Conservation (phyloP, 2,113 vertebrate genomes). For the Glaucidium brasilianum region DNA sequence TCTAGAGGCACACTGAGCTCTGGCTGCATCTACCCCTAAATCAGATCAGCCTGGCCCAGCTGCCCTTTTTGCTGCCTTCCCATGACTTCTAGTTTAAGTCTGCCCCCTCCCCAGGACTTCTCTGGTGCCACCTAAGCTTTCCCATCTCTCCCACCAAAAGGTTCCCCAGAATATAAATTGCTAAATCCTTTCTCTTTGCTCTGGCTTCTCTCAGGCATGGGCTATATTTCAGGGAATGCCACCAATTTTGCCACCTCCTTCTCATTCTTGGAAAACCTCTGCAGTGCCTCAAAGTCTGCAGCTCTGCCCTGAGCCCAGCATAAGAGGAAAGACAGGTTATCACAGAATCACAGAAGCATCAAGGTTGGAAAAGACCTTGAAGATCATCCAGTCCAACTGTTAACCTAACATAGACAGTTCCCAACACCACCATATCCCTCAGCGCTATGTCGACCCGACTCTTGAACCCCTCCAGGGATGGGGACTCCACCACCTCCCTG, state of each 20-base stretch:
- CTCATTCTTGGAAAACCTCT: neutral
- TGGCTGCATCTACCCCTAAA: neutral
- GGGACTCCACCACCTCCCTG: too few species aligned
- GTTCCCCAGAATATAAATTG: neutral
- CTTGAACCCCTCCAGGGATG: too few species aligned
- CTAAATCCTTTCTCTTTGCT: neutral
- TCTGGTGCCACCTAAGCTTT: neutral
- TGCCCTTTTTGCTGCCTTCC: neutral
- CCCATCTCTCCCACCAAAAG: neutral
- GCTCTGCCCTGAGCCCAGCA: neutral
- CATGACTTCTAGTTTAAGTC: neutral
- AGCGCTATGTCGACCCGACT: too few species aligned
- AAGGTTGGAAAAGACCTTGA: too few species aligned
- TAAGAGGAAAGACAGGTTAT: neutral
- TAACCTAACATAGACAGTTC: too few species aligned
- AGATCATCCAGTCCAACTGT: too few species aligned
- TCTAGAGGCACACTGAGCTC: neutral
- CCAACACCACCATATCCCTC: too few species aligned
- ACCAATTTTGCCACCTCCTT: neutral
- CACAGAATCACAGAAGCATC: too few species aligned
- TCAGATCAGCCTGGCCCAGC: neutral
- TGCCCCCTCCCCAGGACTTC: neutral
- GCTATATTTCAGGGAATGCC: neutral
- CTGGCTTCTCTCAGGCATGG: neutral
- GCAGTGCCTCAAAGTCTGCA: neutral